A percentile compares a stretch with the other conserved stretches of the same genome.
Conservation (phyloP, 2,797 vertebrate species). For the Sus cebifrons region DNA sequence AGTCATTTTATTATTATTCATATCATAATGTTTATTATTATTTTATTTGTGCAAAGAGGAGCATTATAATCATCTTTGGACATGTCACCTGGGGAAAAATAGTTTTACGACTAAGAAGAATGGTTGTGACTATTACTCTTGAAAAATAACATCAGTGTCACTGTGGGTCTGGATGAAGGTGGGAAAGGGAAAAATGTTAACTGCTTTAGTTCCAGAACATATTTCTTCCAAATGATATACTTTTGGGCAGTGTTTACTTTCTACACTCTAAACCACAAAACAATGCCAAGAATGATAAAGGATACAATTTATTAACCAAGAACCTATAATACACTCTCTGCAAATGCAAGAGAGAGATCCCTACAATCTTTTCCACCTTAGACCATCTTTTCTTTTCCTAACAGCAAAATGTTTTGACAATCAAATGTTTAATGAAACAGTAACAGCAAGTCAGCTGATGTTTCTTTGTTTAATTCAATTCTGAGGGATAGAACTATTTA, state of each 20-base stretch:
- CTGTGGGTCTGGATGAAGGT: neutral
- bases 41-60: neutral
- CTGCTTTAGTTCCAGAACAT: too few relatives aligned
- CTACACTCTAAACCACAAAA: neutral
- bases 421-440: neutral
- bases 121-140: neutral
- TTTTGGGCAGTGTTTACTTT: neutral
- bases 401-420: neutral
- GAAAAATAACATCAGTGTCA: neutral
- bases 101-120: conserved; percentile 15
- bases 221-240: neutral
- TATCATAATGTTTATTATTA: neutral
- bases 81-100: neutral
- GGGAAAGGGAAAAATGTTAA: neutral
- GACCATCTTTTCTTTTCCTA: neutral
- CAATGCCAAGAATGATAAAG: neutral
- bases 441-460: neutral
- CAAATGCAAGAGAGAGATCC: neutral
- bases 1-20: neutral
- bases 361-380: neutral
- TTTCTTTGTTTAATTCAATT: neutral
- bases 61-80: neutral
- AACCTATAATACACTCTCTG: neutral
- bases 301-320: neutral
- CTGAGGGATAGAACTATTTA: neutral